Evolutionary conservation across 1,140 invertebrate species (phyloP), one percentile per base, ranked within the genome.

Genomic region (Ooceraea biroi): DNA sequence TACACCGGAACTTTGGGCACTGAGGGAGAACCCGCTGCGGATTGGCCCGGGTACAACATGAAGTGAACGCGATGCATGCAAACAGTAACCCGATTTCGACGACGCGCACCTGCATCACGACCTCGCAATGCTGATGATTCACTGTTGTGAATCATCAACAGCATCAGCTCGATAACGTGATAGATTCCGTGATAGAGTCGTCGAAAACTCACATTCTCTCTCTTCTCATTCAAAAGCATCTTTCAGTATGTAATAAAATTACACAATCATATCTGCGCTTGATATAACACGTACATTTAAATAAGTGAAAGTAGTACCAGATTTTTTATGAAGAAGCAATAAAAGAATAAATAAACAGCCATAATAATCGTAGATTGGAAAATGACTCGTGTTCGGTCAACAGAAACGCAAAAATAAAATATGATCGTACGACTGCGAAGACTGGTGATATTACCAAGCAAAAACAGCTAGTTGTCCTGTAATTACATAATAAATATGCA

Each of bases 1-100:
- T 71, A 83, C 82, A 48, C 73, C 63, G 88, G 48, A 85, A 89
- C 82, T 83, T 88, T 80, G 30, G 84, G 72, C 82, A 85, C 63
- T 61, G 82, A 89, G 61, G 66, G 76, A 48, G 68, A 27, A n/a
- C 25, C 44, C 74, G 48, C 17, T 66, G 55, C 14, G 10, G 73
- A 83, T 48, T 85, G 82, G 87, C 50, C 73, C 19, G 90, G 85
- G 83, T 93, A 93, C 82, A 90, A 85, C 84, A 94, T 93, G 92
- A 94, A 92, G 69, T 94, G 36, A 90, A 90, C 55, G 52, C 78
- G 83, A 66, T 63, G 84, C 50, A 48, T 85, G 65, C 65, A 57
- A 69, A 80, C 65, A 36, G n/a, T 36, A 80, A 68, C 36, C 50
- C 57, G 76, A 71, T 80, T 80, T 69, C 25, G 22, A 46, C 5